Conservation (phyloP, 1,140 invertebrate species). For the Cherax destructor region DNA sequence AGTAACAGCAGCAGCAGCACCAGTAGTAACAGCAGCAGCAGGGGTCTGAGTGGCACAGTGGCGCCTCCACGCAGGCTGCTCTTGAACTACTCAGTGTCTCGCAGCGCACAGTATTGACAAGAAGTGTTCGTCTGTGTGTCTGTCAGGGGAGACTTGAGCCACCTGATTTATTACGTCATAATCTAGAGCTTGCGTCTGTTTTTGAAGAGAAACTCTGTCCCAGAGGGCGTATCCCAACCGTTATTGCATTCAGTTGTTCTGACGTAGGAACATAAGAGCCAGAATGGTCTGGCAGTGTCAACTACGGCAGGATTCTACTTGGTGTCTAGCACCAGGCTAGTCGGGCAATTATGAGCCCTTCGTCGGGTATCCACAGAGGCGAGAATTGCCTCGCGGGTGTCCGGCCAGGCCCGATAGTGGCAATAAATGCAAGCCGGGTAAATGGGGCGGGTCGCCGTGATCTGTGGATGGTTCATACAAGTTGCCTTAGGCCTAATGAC, state of each 20-base stretch:
- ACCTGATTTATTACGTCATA: constrained; percentile 72
- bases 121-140: constrained; percentile 71
- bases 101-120: constrained; percentile 69
- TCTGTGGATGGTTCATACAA: constrained; percentile 69
- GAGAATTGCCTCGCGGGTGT: constrained; percentile 59
- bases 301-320: constrained; percentile 68
- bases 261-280: constrained; percentile 55
- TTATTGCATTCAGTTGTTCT: constrained; percentile 67
- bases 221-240: constrained; percentile 62
- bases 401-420: constrained; percentile 59
- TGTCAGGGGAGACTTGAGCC: constrained; percentile 71
- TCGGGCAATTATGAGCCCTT: constrained; percentile 68
- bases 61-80: constrained; percentile 62
- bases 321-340: constrained; percentile 61
- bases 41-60: constrained; percentile 55
- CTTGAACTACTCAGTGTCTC: constrained; percentile 69
- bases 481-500: constrained; percentile 69
- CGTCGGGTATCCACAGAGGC: constrained; percentile 58
- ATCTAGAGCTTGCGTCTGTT: constrained; percentile 72
- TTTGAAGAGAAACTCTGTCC: constrained; percentile 71
- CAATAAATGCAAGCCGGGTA: constrained; percentile 71
- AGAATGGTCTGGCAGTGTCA: constrained; percentile 68
- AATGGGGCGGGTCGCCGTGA: constrained; percentile 67
- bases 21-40: background rate
- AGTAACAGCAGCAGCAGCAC: background rate